Percentiles rank a stretch among this genome's conserved stretches.
Conservation (phyloP, 1,140 invertebrate genomes). For the Mylabris phalerata region DNA sequence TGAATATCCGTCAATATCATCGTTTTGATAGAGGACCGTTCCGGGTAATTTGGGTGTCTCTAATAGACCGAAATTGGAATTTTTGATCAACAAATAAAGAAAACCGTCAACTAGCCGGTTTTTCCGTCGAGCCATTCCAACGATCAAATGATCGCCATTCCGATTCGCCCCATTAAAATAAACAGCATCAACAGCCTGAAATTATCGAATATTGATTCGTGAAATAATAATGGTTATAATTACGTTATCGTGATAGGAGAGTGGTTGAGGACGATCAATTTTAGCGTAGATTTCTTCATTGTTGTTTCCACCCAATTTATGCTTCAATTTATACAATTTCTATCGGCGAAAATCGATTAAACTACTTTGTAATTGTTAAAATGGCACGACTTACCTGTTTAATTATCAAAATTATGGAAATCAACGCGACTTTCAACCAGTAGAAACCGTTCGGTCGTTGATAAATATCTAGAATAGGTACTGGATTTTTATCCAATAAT, state of each 20-base stretch:
- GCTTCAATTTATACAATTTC: neutral
- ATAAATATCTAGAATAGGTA: conserved; percentile 48
- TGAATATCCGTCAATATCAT: conserved; percentile 44
- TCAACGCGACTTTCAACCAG: conserved; percentile 45
- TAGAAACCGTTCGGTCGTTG: conserved; percentile 45
- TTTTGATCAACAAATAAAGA: conserved; percentile 45
- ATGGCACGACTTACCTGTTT: conserved; percentile 34
- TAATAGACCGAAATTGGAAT: conserved; percentile 46
- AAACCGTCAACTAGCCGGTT: conserved; percentile 48
- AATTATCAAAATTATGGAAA: conserved; percentile 41
- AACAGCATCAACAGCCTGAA: conserved; percentile 52
- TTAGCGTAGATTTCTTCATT: conserved; percentile 7
- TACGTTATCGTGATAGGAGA: conserved; percentile 41
- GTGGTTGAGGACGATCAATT: conserved; percentile 46
- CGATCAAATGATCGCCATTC: conserved; percentile 45
- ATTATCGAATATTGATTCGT: neutral
- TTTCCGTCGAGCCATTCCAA: conserved; percentile 44
- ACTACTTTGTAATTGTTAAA: conserved; percentile 21
- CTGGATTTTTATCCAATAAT: conserved; percentile 26
- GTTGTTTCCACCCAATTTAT: neutral
- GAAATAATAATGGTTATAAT: conserved; percentile 16
- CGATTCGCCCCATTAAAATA: conserved; percentile 52
- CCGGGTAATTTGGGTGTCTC: conserved; percentile 55
- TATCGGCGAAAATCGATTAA: neutral
- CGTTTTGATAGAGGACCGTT: conserved; percentile 50